Conservation (phyloP, 2,888 invertebrate species). For the Aquatica leii region DNA sequence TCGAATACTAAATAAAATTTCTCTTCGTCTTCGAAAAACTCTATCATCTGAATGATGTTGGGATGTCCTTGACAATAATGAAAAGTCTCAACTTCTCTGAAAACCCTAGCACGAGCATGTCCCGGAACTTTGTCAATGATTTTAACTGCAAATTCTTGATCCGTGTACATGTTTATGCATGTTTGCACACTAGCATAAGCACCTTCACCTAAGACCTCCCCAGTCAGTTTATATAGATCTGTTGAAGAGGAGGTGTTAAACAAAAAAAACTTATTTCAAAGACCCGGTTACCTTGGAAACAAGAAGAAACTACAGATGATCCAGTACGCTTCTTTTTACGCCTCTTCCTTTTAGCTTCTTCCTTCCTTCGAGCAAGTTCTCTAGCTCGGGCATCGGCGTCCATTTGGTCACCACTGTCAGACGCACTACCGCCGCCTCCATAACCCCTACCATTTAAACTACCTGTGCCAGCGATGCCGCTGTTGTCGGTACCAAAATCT, state of each 20-base stretch:
- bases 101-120: slow-evolving; percentile 92
- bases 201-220: slow-evolving; percentile 95
- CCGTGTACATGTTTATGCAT: slow-evolving; percentile 89
- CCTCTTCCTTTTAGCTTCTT: slow-evolving; percentile 86
- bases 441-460: slow-evolving; percentile 50
- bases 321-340: slow-evolving; percentile 92
- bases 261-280: background rate
- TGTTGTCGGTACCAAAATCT: slow-evolving; percentile 23
- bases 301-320: slow-evolving; percentile 86
- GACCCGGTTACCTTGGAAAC: slow-evolving; percentile 86
- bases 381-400: slow-evolving; percentile 69
- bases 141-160: slow-evolving; percentile 96
- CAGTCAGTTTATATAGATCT: slow-evolving; percentile 95
- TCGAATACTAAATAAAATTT: slow-evolving; percentile 98
- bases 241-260: slow-evolving; percentile 39
- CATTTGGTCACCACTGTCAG: slow-evolving; percentile 63
- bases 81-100: slow-evolving; percentile 99
- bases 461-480: slow-evolving; percentile 66
- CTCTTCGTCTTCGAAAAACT: slow-evolving; percentile 97
- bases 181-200: slow-evolving; percentile 97
- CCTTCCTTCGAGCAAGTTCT: slow-evolving; percentile 80
- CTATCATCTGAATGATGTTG: slow-evolving; percentile 96
- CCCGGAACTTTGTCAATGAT: slow-evolving; percentile 95
- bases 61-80: slow-evolving; percentile 97
- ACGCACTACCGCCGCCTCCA: slow-evolving; percentile 62